Evolutionary conservation across 1,140 invertebrate genomes (phyloP), one percentile per base, ranked within the genome.

Genomic region (Zaprionus taronus): DNA sequence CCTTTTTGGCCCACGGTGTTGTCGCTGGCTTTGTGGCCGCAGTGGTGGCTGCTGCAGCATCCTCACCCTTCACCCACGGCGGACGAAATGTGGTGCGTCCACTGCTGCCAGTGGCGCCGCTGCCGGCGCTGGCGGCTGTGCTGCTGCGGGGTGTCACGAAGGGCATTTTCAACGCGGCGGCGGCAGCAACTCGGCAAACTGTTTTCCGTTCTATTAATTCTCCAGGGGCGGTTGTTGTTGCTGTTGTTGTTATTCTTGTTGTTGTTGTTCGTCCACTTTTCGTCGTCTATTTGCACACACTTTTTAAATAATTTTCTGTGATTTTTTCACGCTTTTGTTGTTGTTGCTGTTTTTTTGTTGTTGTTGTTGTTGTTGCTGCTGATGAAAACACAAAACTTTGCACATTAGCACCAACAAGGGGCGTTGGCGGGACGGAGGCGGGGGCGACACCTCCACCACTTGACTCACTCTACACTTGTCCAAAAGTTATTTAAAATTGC

Each of bases 61-160:
- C 96, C 72, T 96, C n/a, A n/a, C n/a, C 96, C 91, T 96, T 97
- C 15, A 97, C 96, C 96, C 96, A 97, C 11, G 96, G 96, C 14
- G 96, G 96, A 61, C 96, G 94, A 87, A 96, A 96, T 69, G 95
- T 96, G 58, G 95, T 95, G 73, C 95, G 94, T 78, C 94, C 83
- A 72, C 80, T 91, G 69, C 73, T 91, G 93, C 91, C 93, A 92
- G 80, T 92, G 93, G 66, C 93, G 26, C 56, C 24, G 64, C 17
- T 92, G 77, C 93, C 73, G 69, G 55, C 69, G 22, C 51, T 77
- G 49, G 76, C 74, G 93, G 93, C 79, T 26, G 89, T 79, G 49
- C 77, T 79, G 49, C 77, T 64, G 56, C 89, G 86, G 64, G 91
- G 87, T 38, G 91, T 85, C 64, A 92, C 91, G 57, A 92, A 92